Percentiles rank a stretch among this genome's conserved stretches.
Evolutionary conservation across 1,140 invertebrate genomes (phyloP).

Genomic region (Drosophila guanche): DNA sequence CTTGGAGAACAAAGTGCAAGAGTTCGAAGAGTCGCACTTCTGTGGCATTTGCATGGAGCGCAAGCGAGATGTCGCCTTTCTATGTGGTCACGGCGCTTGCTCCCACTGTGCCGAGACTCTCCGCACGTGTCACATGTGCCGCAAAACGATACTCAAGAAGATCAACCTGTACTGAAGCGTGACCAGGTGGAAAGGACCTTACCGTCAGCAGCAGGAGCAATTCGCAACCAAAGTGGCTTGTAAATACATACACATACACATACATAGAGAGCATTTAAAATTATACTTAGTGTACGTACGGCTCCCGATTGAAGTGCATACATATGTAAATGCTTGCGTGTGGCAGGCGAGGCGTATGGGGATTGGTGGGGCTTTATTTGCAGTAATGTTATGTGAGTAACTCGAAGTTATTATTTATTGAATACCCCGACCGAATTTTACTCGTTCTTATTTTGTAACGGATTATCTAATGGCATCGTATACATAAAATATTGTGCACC

Average conservation of each 20-base stretch:
- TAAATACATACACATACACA: conserved; percentile 55
- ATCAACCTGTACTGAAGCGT: conserved; percentile 90
- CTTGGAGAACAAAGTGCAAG: conserved; percentile 92
- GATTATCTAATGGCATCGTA: conserved; percentile 40
- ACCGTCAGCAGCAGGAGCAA: conserved; percentile 23
- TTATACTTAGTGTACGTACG: no score
- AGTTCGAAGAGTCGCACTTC: conserved; percentile 93
- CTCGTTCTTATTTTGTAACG: conserved; percentile 41
- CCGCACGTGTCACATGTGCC: conserved; percentile 95
- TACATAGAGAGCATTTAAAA: conserved; percentile 18
- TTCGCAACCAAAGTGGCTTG: conserved; percentile 78
- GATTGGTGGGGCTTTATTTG: conserved; percentile 13
- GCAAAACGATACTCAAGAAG: conserved; percentile 93
- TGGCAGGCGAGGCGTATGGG: no score
- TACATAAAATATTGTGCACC: conserved; percentile 49
- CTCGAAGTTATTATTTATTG: conserved; percentile 71
- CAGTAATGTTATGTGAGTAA: conserved; percentile 32
- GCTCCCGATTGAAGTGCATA: no score
- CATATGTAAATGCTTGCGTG: no score
- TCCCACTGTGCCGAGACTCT: conserved; percentile 92
- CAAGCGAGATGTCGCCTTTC: conserved; percentile 91
- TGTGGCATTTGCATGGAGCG: conserved; percentile 92
- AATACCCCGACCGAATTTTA: conserved; percentile 47
- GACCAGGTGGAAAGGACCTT: not conserved
- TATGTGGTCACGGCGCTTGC: conserved; percentile 95